Percentiles rank a stretch among this genome's conserved stretches.
Conservation (phyloP, 1,140 invertebrate species). For the Gonioctena quinquepunctata region DNA sequence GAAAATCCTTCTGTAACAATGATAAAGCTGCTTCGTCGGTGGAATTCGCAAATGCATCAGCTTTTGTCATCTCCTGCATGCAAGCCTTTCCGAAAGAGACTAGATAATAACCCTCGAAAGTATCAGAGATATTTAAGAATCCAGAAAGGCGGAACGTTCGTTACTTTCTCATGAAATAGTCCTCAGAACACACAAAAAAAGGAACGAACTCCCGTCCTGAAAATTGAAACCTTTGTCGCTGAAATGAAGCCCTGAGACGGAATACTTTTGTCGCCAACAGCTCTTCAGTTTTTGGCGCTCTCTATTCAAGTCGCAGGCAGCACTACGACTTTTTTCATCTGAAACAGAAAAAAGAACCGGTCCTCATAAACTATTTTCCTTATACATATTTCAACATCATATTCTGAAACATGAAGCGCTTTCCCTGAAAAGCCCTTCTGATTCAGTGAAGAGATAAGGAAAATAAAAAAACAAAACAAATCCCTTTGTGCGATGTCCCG, state of each 20-base stretch:
- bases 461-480: constrained; percentile 9
- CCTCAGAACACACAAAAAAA: neutral
- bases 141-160: too few species aligned
- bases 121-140: neutral
- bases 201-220: neutral
- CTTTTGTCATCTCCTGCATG: too few species aligned
- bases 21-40: too few species aligned
- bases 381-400: constrained; percentile 13
- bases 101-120: neutral
- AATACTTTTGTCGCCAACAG: neutral
- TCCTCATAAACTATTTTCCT: constrained; percentile 5
- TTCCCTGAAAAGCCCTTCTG: constrained; percentile 9
- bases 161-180: neutral
- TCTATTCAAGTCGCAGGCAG: neutral
- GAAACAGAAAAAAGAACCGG: neutral
- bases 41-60: too few species aligned
- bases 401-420: constrained; percentile 5
- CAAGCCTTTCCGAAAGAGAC: too few species aligned
- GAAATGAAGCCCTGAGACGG: neutral
- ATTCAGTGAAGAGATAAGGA: constrained; percentile 12
- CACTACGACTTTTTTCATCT: neutral
- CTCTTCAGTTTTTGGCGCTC: neutral
- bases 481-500: constrained; percentile 6
- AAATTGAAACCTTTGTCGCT: neutral
- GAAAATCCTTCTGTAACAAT: too few species aligned